These are phyloP conservation scores for Gambusia holbrooki DNA, from an alignment of 2,113 vertebrate species.

Conservation along the genomic window DNA sequence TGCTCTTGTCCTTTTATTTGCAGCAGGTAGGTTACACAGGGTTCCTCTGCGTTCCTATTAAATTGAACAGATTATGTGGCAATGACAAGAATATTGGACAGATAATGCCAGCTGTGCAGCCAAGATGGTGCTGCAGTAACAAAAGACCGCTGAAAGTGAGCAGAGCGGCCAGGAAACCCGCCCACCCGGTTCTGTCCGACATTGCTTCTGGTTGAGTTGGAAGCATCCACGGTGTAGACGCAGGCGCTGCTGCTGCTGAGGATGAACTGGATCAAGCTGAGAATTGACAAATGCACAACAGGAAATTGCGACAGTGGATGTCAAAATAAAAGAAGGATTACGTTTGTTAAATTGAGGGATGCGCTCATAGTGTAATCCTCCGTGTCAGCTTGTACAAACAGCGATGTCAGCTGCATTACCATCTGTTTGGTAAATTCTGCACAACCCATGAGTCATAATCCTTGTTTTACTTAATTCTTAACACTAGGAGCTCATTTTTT, in stretches of 20 bases:
- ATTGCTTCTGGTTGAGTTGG: slow-evolving; percentile 64
- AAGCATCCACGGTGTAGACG: slow-evolving; percentile 67
- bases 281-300: background rate
- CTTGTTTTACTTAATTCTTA: background rate
- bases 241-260: slow-evolving; percentile 51
- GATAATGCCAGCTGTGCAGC: slow-evolving; percentile 8
- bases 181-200: slow-evolving; percentile 59
- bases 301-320: slow-evolving; percentile 5
- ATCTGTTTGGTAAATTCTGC: slow-evolving; percentile 2
- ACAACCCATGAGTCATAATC: background rate
- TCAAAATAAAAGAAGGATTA: slow-evolving; percentile 32
- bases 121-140: slow-evolving; percentile 16
- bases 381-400: background rate
- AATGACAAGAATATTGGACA: background rate
- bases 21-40: too few species aligned
- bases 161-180: slow-evolving; percentile 65
- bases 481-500: background rate
- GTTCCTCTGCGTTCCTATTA: background rate
- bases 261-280: slow-evolving; percentile 30
- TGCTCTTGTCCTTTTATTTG: background rate
- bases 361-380: slow-evolving; percentile 3
- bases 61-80: background rate
- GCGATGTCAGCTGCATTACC: slow-evolving; percentile 25
- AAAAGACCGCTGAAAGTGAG: slow-evolving; percentile 45
- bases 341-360: background rate